Conservation (phyloP, 2,113 vertebrate species). For the Eidolon helvum region DNA sequence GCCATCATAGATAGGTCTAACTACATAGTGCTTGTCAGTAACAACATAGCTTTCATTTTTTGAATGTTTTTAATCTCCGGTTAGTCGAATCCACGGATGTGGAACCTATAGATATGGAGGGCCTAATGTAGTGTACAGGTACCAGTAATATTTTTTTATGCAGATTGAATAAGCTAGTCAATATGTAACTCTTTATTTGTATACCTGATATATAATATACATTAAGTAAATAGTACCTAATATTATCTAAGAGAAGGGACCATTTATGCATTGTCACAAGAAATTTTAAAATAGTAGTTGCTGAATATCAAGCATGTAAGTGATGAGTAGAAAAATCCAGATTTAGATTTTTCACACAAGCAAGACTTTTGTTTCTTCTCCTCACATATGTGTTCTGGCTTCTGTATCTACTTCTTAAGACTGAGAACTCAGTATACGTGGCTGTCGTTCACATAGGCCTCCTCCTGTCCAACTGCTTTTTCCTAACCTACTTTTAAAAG, state of each 20-base stretch:
- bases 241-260: background rate
- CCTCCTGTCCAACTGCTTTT: background rate
- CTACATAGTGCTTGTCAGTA: background rate
- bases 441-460: background rate
- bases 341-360: conserved; percentile 20
- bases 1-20: background rate
- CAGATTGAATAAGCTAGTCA: background rate
- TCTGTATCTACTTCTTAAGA: background rate
- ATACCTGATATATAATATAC: background rate
- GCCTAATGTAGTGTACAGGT: background rate
- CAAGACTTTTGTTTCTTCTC: background rate
- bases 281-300: background rate
- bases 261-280: background rate
- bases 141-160: background rate
- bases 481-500: conserved; percentile 66
- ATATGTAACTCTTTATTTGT: background rate
- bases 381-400: background rate
- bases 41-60: background rate
- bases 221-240: background rate
- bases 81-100: background rate
- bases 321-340: background rate
- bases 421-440: background rate
- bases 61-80: background rate
- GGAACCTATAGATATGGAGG: background rate
- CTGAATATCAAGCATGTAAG: conserved; percentile 1